Evolutionary conservation across 2,888 invertebrate species (phyloP).

Genomic region (Limnephilus rhombicus): DNA sequence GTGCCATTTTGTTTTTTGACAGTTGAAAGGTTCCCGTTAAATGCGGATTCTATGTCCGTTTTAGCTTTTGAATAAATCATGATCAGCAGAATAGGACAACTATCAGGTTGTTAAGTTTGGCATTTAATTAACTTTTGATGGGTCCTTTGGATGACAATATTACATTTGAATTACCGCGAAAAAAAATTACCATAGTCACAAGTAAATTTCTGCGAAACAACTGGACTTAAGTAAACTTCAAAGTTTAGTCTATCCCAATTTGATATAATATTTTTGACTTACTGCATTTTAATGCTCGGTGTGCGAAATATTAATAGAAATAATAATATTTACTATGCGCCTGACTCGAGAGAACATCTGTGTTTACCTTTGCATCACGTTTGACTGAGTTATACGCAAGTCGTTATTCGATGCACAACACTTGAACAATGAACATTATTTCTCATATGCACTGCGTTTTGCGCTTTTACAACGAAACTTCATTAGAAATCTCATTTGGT

Average conservation of each 20-base stretch:
- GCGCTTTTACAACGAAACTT: neutral
- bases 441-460: neutral
- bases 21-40: no score
- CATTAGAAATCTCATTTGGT: neutral
- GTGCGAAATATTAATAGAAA: neutral
- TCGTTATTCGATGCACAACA: neutral
- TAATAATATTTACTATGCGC: neutral
- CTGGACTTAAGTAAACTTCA: neutral
- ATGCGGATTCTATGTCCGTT: no score
- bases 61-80: no score
- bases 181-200: no score
- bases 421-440: neutral
- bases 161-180: no score
- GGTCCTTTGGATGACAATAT: no score
- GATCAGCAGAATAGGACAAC: no score
- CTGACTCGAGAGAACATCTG: neutral
- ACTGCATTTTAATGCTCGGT: neutral
- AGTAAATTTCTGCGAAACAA: no score
- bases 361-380: slow-evolving; percentile 12
- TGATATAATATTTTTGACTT: neutral
- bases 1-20: no score
- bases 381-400: neutral
- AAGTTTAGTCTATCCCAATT: neutral
- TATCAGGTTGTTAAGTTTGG: no score
- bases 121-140: no score